A percentile compares a stretch with the other conserved stretches of the same genome.
These are phyloP conservation scores for Lycophotia porphyrea DNA, from an alignment of 2,888 invertebrate genomes.

Conservation along the genomic window DNA sequence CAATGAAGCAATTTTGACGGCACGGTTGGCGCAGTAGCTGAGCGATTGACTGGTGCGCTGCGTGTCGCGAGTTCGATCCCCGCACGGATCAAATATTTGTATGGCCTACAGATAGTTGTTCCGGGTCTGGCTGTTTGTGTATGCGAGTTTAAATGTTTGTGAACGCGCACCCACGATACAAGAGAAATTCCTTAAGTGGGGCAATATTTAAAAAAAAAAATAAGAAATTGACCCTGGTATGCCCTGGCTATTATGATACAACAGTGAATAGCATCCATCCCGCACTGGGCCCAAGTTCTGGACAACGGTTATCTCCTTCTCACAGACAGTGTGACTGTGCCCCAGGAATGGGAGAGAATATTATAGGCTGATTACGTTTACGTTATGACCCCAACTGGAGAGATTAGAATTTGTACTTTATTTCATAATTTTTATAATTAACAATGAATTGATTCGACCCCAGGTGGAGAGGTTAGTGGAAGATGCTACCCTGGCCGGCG, in stretches of 20 bases:
- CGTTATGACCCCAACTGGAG: neutral
- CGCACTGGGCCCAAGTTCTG: neutral
- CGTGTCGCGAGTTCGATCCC: too few relatives aligned
- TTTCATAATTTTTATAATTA: neutral
- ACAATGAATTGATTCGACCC: neutral
- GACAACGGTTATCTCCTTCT: neutral
- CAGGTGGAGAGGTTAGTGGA: constrained; percentile 86
- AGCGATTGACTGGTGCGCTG: too few relatives aligned
- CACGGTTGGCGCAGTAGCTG: too few relatives aligned
- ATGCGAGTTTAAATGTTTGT: too few relatives aligned
- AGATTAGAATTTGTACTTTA: neutral
- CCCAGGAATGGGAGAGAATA: neutral
- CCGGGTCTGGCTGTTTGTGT: too few relatives aligned
- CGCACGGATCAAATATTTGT: too few relatives aligned
- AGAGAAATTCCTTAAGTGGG: too few relatives aligned
- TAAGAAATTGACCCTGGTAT: neutral
- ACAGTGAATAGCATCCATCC: neutral
- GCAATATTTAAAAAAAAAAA: too few relatives aligned
- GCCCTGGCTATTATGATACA: neutral
- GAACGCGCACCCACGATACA: too few relatives aligned
- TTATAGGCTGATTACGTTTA: neutral
- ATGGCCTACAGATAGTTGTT: too few relatives aligned
- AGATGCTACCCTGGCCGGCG: constrained; percentile 80
- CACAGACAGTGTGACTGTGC: neutral
- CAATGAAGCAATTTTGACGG: too few relatives aligned